Percentiles rank a stretch among this genome's conserved stretches.
These are phyloP conservation scores for Columba guinea DNA, from an alignment of 2,797 vertebrate genomes.

Conservation along the genomic window DNA sequence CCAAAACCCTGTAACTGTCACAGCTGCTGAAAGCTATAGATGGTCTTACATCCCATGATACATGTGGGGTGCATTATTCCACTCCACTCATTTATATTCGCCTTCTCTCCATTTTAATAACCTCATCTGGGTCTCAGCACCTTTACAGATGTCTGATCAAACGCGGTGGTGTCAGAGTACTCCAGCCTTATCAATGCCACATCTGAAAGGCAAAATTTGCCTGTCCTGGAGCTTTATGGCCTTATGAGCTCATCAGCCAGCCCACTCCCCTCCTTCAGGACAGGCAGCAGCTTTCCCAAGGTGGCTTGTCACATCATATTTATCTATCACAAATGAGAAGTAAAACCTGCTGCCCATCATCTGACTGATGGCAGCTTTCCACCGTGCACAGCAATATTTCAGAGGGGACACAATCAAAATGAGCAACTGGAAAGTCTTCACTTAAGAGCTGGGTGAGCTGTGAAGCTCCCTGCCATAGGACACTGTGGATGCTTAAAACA, in stretches of 20 bases:
- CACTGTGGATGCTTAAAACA: background rate
- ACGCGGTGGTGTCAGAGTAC: background rate
- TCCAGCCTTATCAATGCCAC: background rate
- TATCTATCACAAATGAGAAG: background rate
- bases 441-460: background rate
- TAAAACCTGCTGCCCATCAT: background rate
- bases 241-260: background rate
- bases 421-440: background rate
- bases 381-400: background rate
- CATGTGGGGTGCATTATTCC: background rate
- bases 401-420: background rate
- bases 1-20: slow-evolving; percentile 19
- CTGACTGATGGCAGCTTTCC: background rate
- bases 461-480: background rate
- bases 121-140: background rate
- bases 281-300: background rate
- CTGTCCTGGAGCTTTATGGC: background rate
- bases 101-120: background rate
- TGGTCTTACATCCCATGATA: background rate
- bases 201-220: background rate
- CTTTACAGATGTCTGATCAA: slow-evolving; percentile 19
- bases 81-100: background rate
- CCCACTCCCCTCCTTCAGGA: background rate
- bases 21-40: slow-evolving; percentile 1
- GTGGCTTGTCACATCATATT: background rate